Conservation (phyloP, 2,797 vertebrate species). For the Sparidentex hasta region DNA sequence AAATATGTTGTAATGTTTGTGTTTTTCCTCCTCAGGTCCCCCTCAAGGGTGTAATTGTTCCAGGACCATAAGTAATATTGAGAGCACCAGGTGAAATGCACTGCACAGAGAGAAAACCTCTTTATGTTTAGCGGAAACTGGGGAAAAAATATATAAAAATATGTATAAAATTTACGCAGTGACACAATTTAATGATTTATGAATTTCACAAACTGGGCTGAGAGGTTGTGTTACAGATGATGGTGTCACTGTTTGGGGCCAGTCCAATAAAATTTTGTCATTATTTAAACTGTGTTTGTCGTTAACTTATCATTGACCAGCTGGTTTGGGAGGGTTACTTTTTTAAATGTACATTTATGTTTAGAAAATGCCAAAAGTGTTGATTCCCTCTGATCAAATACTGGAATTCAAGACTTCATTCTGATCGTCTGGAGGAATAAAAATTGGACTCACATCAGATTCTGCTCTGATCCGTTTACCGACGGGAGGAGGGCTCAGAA, state of each 20-base stretch:
- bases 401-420: too few relatives aligned
- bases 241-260: conserved; percentile 69
- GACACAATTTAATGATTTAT: conserved; percentile 56
- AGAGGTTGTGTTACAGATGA: conserved; percentile 52
- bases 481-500: too few relatives aligned
- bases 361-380: too few relatives aligned
- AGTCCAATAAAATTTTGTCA: conserved; percentile 76
- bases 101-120: conserved; percentile 52
- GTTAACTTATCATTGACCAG: neutral
- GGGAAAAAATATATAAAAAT: neutral
- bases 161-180: conserved; percentile 50
- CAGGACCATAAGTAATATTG: conserved; percentile 35
- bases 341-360: too few relatives aligned
- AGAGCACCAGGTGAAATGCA: conserved; percentile 76
- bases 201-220: conserved; percentile 59
- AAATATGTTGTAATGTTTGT: neutral
- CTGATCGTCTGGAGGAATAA: too few relatives aligned
- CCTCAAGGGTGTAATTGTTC: conserved; percentile 62
- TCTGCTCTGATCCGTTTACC: too few relatives aligned
- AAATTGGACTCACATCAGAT: too few relatives aligned
- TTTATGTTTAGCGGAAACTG: conserved; percentile 49
- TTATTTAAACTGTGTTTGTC: conserved; percentile 51
- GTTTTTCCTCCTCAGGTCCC: conserved; percentile 68
- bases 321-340: too few relatives aligned
- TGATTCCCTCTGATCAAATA: too few relatives aligned